Conservation (phyloP, 37 sponge, comb jelly and placozoan genomes). For the Tethya wilhelma region DNA sequence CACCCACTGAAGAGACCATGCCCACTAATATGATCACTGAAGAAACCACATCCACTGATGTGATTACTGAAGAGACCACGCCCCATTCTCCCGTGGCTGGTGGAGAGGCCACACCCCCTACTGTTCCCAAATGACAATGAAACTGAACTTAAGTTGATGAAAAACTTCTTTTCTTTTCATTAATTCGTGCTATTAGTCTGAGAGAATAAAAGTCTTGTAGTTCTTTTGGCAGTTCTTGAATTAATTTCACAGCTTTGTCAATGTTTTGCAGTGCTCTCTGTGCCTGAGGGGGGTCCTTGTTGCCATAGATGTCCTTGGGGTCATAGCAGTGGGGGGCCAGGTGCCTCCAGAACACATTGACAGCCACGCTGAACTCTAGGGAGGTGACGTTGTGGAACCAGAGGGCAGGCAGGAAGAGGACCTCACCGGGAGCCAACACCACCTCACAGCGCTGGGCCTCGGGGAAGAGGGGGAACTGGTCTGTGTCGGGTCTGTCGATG, state of each 20-base stretch:
- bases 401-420: constrained; percentile 93
- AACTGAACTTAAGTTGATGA: background rate
- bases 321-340: constrained; percentile 75
- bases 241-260: constrained; percentile 66
- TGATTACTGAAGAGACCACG: background rate
- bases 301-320: constrained; percentile 84
- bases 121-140: background rate
- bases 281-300: constrained; percentile 82
- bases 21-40: background rate
- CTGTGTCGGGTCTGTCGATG: constrained; percentile 81
- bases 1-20: constrained; percentile 5
- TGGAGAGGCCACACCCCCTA: background rate
- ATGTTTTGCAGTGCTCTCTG: constrained; percentile 79
- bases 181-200: background rate
- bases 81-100: background rate
- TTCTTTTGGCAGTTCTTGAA: constrained; percentile 82
- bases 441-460: constrained; percentile 55
- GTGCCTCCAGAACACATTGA: constrained; percentile 92
- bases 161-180: background rate
- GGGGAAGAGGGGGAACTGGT: constrained; percentile 69
- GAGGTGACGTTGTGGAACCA: constrained; percentile 94
- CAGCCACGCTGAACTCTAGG: constrained; percentile 85
- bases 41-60: background rate
- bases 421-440: constrained; percentile 78
- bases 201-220: constrained; percentile 82